A percentile compares a stretch with the other conserved stretches of the same genome.
These are phyloP conservation scores for Busseola fusca DNA, from an alignment of 2,888 invertebrate species.

Conservation along the genomic window DNA sequence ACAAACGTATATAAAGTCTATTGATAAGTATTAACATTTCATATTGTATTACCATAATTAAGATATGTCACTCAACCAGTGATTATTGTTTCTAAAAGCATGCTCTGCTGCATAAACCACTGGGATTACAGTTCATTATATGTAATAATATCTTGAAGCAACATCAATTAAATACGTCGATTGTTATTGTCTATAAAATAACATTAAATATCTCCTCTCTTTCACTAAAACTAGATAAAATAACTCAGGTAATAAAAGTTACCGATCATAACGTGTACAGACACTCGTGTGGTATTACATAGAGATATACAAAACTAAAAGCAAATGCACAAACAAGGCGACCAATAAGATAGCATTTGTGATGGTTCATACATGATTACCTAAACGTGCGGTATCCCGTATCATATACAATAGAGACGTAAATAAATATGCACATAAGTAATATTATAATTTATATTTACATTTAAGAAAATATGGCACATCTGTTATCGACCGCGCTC, in stretches of 20 bases:
- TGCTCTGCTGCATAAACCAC: conserved; percentile 39
- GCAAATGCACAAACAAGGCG: conserved; percentile 87
- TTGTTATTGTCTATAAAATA: conserved; percentile 55
- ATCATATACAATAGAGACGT: conserved; percentile 78
- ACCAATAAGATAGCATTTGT: conserved; percentile 79
- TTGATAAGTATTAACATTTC: conserved; percentile 43
- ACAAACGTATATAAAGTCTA: conserved; percentile 51
- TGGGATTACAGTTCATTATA: conserved; percentile 43
- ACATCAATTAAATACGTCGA: conserved; percentile 39
- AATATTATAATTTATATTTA: conserved; percentile 88
- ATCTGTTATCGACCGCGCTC: conserved; percentile 86
- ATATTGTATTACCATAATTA: conserved; percentile 35
- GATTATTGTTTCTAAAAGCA: conserved; percentile 36
- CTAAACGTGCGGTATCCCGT: conserved; percentile 72
- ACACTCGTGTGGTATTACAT: conserved; percentile 69
- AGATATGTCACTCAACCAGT: conserved; percentile 38
- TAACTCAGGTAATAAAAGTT: conserved; percentile 66
- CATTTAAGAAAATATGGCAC: conserved; percentile 89
- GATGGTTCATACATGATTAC: conserved; percentile 78
- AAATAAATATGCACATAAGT: conserved; percentile 87
- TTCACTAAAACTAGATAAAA: conserved; percentile 65
- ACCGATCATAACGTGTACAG: conserved; percentile 63
- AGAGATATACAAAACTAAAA: conserved; percentile 80
- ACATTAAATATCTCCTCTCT: conserved; percentile 64
- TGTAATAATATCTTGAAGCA: conserved; percentile 51